Conservation (phyloP, 92 coral and sea anemone genomes). For the Parazoanthus atlanticus region DNA sequence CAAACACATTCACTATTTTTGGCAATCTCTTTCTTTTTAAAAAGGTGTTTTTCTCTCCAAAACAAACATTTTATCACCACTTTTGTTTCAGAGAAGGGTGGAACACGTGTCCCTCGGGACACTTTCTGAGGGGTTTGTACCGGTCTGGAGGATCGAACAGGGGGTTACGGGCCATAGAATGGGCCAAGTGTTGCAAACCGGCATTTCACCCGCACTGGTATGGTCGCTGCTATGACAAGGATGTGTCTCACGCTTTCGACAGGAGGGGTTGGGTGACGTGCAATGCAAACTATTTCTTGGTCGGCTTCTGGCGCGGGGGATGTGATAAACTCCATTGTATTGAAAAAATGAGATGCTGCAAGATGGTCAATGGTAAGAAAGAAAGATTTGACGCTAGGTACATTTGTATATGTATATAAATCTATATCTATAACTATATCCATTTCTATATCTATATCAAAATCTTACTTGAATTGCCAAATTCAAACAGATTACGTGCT, state of each 20-base stretch:
- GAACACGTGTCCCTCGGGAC: slow-evolving; percentile 47
- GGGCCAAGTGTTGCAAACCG: slow-evolving; percentile 55
- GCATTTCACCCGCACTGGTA: slow-evolving; percentile 29
- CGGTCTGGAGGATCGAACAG: not conserved
- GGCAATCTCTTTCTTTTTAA: no score
- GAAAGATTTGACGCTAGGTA: no score
- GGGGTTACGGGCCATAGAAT: slow-evolving; percentile 39
- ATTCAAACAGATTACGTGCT: no score
- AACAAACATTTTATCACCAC: no score
- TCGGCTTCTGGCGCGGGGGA: slow-evolving; percentile 54
- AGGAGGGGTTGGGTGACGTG: slow-evolving; percentile 64
- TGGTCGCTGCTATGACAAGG: slow-evolving; percentile 41
- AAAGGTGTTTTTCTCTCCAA: not conserved
- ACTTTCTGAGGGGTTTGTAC: slow-evolving; percentile 49
- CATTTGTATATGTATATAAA: no score
- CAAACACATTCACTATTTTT: no score
- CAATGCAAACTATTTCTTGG: slow-evolving; percentile 47
- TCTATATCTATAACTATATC: no score
- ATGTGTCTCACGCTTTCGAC: slow-evolving; percentile 43
- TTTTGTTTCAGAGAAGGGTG: slow-evolving; percentile 22
- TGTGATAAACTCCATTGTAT: slow-evolving; percentile 58
- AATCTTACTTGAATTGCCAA: no score
- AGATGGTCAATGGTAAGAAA: no score
- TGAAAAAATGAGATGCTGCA: slow-evolving; percentile 27
- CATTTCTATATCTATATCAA: no score